Percentiles rank a stretch among this genome's conserved stretches.
Evolutionary conservation across 2,888 invertebrate species (phyloP).

Genomic region (Rhorus exstirpatorius): DNA sequence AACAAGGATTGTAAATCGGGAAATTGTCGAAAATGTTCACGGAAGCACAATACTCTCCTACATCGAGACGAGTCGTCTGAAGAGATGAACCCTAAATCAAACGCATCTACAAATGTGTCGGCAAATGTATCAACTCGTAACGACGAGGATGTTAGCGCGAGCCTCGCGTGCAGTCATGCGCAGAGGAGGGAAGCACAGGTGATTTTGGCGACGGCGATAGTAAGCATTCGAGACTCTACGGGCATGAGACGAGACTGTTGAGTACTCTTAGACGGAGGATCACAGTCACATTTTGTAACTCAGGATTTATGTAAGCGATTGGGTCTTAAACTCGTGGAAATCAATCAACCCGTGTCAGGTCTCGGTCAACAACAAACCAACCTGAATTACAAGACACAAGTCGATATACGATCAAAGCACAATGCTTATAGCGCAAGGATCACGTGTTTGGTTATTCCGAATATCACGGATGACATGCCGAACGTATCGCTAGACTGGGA

Average conservation of each 20-base stretch:
- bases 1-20: conserved; percentile 55
- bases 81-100: conserved; percentile 3
- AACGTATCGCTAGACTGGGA: conserved; percentile 22
- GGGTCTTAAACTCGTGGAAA: no score
- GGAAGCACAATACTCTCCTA: conserved; percentile 37
- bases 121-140: no score
- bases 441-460: no score
- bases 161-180: conserved; percentile 18
- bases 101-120: no score
- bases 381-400: conserved; percentile 57
- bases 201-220: conserved; percentile 60
- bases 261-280: conserved; percentile 51
- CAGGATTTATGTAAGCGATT: conserved; percentile 22
- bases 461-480: conserved; percentile 65
- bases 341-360: no score
- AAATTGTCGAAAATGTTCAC: conserved; percentile 31
- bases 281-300: conserved; percentile 59
- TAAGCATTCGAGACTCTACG: no score
- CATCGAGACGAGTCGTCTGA: conserved; percentile 62
- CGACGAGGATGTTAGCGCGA: neutral
- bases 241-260: conserved; percentile 53
- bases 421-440: conserved; percentile 52
- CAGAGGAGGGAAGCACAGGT: conserved; percentile 43
- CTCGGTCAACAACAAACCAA: no score
- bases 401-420: conserved; percentile 55